Evolutionary conservation across 1,140 invertebrate species (phyloP).

Genomic region (Nomia melanderi): DNA sequence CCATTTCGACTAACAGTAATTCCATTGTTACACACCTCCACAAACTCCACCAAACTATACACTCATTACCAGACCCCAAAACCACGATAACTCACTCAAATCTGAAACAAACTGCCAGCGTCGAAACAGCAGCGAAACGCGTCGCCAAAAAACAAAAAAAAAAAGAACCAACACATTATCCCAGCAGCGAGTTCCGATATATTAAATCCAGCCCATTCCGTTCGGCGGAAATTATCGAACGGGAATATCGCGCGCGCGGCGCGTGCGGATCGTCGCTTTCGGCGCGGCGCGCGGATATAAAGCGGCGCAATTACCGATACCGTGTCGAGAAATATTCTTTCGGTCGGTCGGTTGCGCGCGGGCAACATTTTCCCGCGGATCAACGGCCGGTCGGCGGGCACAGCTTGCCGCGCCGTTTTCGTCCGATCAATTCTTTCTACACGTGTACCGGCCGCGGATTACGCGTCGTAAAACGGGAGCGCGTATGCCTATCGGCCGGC

Average conservation of each 20-base stretch:
- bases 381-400: neutral
- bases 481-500: slow-evolving; percentile 5
- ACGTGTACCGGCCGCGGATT: slow-evolving; percentile 19
- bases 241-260: no score
- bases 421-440: slow-evolving; percentile 34
- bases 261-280: neutral
- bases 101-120: no score
- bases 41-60: no score
- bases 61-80: no score
- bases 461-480: neutral
- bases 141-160: no score
- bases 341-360: no score
- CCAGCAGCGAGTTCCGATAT: neutral
- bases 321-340: neutral
- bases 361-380: neutral
- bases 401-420: slow-evolving; percentile 4
- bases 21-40: no score
- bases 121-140: no score
- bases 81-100: no score
- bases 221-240: slow-evolving; percentile 6
- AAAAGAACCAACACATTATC: no score
- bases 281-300: neutral
- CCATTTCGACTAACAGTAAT: no score
- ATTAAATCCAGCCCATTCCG: neutral
- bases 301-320: neutral